Evolutionary conservation across 2,113 vertebrate genomes (phyloP).

Genomic region (Pycnonotus jocosus): DNA sequence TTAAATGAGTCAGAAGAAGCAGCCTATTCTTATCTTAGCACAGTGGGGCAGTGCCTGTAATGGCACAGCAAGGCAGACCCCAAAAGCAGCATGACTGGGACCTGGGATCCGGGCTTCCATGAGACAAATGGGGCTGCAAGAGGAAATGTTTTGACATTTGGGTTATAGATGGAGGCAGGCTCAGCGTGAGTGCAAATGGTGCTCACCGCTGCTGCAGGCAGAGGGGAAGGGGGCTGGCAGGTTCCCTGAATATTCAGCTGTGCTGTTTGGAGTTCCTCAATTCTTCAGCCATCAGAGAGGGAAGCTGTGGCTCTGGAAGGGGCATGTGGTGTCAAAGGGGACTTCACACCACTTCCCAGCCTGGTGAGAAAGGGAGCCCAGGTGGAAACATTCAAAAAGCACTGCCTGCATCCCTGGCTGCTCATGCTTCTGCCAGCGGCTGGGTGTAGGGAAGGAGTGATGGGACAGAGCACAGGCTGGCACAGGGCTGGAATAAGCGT

Average conservation of each 20-base stretch:
- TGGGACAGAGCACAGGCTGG: neutral
- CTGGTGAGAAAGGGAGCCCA: constrained; percentile 16
- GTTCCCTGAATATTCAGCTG: constrained; percentile 43
- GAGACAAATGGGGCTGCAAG: neutral
- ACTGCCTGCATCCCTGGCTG: neutral
- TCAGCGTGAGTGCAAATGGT: neutral
- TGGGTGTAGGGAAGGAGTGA: neutral
- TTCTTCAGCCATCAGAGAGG: constrained; percentile 35
- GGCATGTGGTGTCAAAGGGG: constrained; percentile 46
- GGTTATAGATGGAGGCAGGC: constrained; percentile 56
- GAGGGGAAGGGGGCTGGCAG: constrained; percentile 56
- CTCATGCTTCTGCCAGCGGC: rapidly evolving
- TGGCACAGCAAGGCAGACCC: neutral
- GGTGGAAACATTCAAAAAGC: neutral
- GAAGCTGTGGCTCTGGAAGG: constrained; percentile 67
- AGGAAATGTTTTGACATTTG: constrained; percentile 63
- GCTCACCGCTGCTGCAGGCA: neutral
- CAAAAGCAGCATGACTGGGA: neutral
- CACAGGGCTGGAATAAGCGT: neutral
- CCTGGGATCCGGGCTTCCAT: neutral
- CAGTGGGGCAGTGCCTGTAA: constrained; percentile 24
- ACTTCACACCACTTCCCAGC: constrained; percentile 35
- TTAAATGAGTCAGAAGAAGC: constrained; percentile 54
- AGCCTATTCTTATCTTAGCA: constrained; percentile 41
- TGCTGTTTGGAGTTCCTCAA: constrained; percentile 65